These are phyloP conservation scores for Ginglymostoma cirratum DNA, from an alignment of 2,113 vertebrate genomes.

Conservation along the genomic window DNA sequence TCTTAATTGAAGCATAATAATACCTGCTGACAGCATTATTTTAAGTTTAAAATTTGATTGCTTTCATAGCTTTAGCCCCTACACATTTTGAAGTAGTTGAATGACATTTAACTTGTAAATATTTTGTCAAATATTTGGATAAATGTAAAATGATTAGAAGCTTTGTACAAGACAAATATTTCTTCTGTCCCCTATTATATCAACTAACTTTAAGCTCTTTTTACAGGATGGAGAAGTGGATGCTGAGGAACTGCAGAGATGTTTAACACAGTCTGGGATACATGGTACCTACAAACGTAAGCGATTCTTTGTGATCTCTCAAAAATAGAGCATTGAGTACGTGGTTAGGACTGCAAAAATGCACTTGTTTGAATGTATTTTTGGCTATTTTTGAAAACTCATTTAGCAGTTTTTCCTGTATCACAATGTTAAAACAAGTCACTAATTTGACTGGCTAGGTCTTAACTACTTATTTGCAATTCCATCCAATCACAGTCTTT, in stretches of 20 bases:
- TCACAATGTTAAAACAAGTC: background rate
- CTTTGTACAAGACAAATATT: background rate
- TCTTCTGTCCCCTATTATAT: background rate
- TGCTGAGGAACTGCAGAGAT: conserved; percentile 76
- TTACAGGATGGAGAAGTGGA: conserved; percentile 73
- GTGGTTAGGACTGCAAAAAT: background rate
- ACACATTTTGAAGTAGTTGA: background rate
- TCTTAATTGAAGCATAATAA: background rate
- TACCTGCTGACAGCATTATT: background rate
- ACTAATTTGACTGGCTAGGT: background rate
- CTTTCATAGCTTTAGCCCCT: background rate
- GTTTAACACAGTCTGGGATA: conserved; percentile 74
- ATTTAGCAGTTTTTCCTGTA: background rate
- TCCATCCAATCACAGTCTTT: background rate
- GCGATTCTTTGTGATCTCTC: conserved; percentile 42
- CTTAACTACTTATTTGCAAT: background rate
- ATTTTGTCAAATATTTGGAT: background rate
- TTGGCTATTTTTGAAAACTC: background rate
- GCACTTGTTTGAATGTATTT: background rate
- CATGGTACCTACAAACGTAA: conserved; percentile 70
- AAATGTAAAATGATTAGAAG: background rate
- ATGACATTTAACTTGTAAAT: background rate
- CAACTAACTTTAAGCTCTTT: conserved; percentile 6
- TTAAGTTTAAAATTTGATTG: background rate
- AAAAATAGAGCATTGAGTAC: background rate